Evolutionary conservation across 2,888 invertebrate genomes (phyloP).

Genomic region (Apeira syringaria): DNA sequence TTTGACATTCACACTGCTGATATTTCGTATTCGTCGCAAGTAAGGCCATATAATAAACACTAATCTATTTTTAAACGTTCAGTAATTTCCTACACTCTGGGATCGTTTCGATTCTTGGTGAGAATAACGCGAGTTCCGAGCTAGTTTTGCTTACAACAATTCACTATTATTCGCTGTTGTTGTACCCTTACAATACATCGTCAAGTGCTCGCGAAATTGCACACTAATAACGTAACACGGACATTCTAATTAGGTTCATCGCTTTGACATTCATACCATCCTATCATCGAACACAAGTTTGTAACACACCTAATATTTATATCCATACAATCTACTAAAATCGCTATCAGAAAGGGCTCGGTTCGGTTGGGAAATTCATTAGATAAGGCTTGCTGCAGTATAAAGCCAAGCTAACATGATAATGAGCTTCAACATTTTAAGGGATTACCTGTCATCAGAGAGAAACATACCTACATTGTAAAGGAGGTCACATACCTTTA

Average conservation of each 20-base stretch:
- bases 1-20: conserved; percentile 83
- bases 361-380: conserved; percentile 63
- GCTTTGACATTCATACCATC: conserved; percentile 83
- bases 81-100: conserved; percentile 82
- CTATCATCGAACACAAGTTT: conserved; percentile 72
- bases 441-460: conserved; percentile 54
- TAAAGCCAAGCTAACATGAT: conserved; percentile 71
- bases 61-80: conserved; percentile 83
- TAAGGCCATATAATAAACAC: conserved; percentile 84
- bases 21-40: conserved; percentile 83
- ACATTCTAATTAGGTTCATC: conserved; percentile 82
- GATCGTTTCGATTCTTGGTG: conserved; percentile 76
- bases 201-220: conserved; percentile 67
- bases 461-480: conserved; percentile 28
- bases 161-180: conserved; percentile 65
- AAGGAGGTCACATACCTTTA: conserved; percentile 58
- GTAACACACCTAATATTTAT: conserved; percentile 75
- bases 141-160: conserved; percentile 74
- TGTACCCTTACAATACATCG: conserved; percentile 51
- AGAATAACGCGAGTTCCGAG: conserved; percentile 74
- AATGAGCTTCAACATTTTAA: conserved; percentile 60
- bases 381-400: conserved; percentile 73
- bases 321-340: conserved; percentile 71
- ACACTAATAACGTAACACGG: conserved; percentile 81
- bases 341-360: conserved; percentile 79